phyloP scores from a whole-genome alignment of 2,797 vertebrate genomes.

The Leptoclinus maculatus region DNA sequence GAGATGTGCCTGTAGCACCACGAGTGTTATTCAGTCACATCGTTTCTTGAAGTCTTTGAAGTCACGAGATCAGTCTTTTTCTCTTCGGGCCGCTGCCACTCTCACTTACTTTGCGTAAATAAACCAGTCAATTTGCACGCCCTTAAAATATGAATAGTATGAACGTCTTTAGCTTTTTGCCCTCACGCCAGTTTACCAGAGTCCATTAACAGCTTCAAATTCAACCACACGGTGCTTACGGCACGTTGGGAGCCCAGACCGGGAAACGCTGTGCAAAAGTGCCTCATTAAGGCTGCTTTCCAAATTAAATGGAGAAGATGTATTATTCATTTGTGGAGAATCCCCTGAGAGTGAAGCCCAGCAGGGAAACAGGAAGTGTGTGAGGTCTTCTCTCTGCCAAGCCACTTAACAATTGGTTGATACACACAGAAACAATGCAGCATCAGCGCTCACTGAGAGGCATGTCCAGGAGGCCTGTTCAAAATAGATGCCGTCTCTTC shows the following conservation, averaged over 20 bases:
- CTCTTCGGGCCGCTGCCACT: conserved; percentile 28
- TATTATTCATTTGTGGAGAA: conserved; percentile 71
- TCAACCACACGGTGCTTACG: conserved; percentile 15
- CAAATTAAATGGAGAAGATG: conserved; percentile 73
- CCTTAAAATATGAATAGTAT: conserved; percentile 21
- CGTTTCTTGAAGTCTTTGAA: background rate
- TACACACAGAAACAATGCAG: conserved; percentile 8
- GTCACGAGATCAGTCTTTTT: conserved; percentile 11
- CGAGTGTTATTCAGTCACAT: background rate
- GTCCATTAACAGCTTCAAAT: conserved; percentile 47
- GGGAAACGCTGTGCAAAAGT: conserved; percentile 46
- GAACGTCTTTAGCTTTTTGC: conserved; percentile 16
- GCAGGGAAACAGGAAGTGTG: conserved; percentile 64
- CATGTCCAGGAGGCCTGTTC: conserved; percentile 35
- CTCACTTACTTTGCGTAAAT: conserved; percentile 32
- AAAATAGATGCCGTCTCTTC: conserved; percentile 1
- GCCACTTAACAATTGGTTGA: conserved; percentile 39
- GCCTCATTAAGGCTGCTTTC: conserved; percentile 70
- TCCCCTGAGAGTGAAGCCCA: conserved; percentile 46
- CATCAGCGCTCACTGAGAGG: conserved; percentile 8
- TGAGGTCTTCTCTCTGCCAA: conserved; percentile 34
- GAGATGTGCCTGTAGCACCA: background rate
- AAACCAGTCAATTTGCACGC: conserved; percentile 39
- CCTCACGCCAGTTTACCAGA: conserved; percentile 16
- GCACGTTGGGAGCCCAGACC: conserved; percentile 29